phyloP scores from a whole-genome alignment of 2,797 vertebrate genomes.

The Meda fulgida region DNA sequence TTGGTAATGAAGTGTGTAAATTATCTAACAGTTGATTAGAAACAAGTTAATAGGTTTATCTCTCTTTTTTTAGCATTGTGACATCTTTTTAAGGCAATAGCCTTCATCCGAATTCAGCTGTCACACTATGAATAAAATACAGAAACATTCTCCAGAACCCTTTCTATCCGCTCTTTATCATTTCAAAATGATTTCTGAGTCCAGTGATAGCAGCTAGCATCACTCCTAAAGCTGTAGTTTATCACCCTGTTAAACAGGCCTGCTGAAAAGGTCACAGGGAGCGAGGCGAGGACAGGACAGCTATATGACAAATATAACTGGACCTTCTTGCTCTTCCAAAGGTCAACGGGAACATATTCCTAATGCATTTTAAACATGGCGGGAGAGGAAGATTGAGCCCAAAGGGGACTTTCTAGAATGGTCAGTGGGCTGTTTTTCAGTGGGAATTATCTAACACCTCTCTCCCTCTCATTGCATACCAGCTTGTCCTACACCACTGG shows the following conservation, averaged over 20 bases:
- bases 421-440: neutral
- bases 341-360: constrained; percentile 50
- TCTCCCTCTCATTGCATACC: neutral
- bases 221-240: constrained; percentile 37
- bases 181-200: constrained; percentile 26
- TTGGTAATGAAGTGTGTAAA: neutral
- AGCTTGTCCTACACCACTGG: neutral
- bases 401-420: neutral
- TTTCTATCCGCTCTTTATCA: constrained; percentile 17
- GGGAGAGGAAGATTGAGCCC: neutral
- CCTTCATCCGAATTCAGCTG: neutral
- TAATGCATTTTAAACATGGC: constrained; percentile 22
- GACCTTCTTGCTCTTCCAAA: constrained; percentile 42
- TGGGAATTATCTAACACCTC: constrained; percentile 9
- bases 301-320: constrained; percentile 52
- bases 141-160: neutral
- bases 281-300: constrained; percentile 25
- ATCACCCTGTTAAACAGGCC: constrained; percentile 41
- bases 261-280: constrained; percentile 53
- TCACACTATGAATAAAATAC: neutral
- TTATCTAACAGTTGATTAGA: neutral
- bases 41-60: neutral
- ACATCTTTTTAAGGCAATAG: neutral
- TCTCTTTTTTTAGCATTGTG: neutral
- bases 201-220: neutral